Percentiles rank a stretch among this genome's conserved stretches.
Conservation (phyloP, 2,113 vertebrate species). For the Butastur rufipennis region DNA sequence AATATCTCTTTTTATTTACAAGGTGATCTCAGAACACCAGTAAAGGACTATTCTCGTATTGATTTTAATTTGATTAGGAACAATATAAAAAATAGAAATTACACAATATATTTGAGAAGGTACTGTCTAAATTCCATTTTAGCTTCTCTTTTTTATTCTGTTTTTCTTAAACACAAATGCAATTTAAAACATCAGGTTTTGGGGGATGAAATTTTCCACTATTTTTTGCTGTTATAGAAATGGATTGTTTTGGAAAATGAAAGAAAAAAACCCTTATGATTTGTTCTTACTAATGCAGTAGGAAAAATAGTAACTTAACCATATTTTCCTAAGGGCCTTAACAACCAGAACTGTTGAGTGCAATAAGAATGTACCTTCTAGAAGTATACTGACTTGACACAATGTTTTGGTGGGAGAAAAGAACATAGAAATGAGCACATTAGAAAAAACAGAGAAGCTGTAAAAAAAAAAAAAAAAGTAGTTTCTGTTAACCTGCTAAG, state of each 20-base stretch:
- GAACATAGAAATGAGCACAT: neutral
- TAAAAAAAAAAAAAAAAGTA: neutral
- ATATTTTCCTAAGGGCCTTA: neutral
- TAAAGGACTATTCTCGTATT: neutral
- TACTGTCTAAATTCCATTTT: neutral
- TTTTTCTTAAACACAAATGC: neutral
- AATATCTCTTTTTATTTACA: neutral
- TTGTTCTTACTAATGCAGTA: neutral
- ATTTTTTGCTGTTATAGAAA: neutral
- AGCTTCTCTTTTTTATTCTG: neutral
- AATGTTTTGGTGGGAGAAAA: neutral
- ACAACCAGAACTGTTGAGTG: neutral
- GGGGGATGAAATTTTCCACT: neutral
- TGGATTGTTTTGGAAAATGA: neutral
- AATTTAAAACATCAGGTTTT: neutral
- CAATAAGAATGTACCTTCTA: neutral
- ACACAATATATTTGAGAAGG: neutral
- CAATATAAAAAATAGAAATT: neutral
- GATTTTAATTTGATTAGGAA: neutral
- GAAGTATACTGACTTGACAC: neutral
- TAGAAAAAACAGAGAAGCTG: neutral
- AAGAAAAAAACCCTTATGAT: neutral
- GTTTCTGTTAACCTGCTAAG: neutral
- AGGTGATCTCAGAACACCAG: neutral
- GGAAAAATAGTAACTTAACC: neutral